Conservation (phyloP, 2,888 invertebrate genomes). For the Empis livida region DNA sequence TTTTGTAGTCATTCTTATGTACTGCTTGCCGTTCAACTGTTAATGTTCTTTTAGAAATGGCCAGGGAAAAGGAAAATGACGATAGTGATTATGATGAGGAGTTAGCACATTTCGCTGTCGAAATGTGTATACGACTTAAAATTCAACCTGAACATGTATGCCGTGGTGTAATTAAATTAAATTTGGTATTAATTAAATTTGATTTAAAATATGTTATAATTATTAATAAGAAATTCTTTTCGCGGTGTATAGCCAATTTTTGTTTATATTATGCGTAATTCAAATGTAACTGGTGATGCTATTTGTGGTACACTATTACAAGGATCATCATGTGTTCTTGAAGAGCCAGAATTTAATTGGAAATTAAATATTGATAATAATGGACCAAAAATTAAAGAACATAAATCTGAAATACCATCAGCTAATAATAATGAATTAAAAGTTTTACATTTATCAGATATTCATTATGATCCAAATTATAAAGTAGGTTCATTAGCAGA, state of each 20-base stretch:
- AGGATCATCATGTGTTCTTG: constrained; percentile 19
- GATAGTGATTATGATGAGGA: constrained; percentile 23
- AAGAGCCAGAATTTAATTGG: constrained; percentile 23
- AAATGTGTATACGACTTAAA: constrained; percentile 43
- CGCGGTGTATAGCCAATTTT: constrained; percentile 42
- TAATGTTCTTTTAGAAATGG: constrained; percentile 23
- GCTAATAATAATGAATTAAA: constrained; percentile 17
- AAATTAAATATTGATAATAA: constrained; percentile 16
- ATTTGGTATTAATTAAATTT: constrained; percentile 42
- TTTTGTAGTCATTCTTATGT: constrained; percentile 20
- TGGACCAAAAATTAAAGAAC: background rate
- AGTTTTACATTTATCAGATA: constrained; percentile 38
- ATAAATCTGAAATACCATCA: constrained; percentile 20
- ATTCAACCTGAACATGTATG: constrained; percentile 50
- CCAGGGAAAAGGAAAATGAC: constrained; percentile 38
- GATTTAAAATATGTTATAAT: constrained; percentile 9
- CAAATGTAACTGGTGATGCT: constrained; percentile 37
- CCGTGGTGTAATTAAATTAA: constrained; percentile 42
- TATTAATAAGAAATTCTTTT: background rate
- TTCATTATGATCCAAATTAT: constrained; percentile 68
- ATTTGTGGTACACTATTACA: constrained; percentile 28
- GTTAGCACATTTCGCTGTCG: constrained; percentile 33
- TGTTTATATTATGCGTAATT: constrained; percentile 42
- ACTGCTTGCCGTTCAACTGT: constrained; percentile 23
- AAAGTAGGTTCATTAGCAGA: constrained; percentile 49